Percentiles rank a stretch among this genome's conserved stretches.
Evolutionary conservation across 2,888 invertebrate genomes (phyloP).

Genomic region (Philereme transversata): DNA sequence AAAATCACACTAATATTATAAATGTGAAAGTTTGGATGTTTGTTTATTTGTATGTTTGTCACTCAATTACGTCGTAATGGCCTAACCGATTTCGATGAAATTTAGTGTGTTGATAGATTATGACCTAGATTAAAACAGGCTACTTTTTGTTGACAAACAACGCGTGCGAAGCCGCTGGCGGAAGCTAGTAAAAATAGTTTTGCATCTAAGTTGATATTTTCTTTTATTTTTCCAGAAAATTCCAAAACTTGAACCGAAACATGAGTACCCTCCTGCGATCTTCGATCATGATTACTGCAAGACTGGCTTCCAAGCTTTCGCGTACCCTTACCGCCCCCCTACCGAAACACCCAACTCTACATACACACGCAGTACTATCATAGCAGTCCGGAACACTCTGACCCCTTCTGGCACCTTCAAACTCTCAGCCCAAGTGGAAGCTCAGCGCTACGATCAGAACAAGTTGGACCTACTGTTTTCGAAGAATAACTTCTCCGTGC

Average conservation of each 20-base stretch:
- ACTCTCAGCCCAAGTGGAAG: background rate
- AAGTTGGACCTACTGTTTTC: background rate
- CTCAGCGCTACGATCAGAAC: background rate
- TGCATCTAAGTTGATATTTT: too few relatives aligned
- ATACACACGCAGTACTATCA: background rate
- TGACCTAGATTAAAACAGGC: too few relatives aligned
- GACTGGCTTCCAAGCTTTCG: background rate
- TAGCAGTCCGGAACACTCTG: background rate
- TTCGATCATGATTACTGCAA: constrained; percentile 22
- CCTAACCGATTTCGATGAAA: too few relatives aligned
- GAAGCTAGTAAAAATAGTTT: too few relatives aligned
- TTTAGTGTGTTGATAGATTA: too few relatives aligned
- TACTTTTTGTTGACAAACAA: too few relatives aligned
- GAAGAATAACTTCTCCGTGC: background rate
- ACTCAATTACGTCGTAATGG: too few relatives aligned
- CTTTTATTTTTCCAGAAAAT: background rate
- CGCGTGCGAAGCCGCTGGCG: too few relatives aligned
- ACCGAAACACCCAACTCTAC: background rate
- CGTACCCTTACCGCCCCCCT: background rate
- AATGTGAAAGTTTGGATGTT: too few relatives aligned
- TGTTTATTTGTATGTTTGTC: too few relatives aligned
- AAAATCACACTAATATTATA: too few relatives aligned
- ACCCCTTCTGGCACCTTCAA: background rate
- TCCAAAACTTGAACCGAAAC: background rate
- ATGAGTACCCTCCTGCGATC: background rate